Evolutionary conservation across 2,888 invertebrate genomes (phyloP).

Genomic region (Hypena proboscidalis): DNA sequence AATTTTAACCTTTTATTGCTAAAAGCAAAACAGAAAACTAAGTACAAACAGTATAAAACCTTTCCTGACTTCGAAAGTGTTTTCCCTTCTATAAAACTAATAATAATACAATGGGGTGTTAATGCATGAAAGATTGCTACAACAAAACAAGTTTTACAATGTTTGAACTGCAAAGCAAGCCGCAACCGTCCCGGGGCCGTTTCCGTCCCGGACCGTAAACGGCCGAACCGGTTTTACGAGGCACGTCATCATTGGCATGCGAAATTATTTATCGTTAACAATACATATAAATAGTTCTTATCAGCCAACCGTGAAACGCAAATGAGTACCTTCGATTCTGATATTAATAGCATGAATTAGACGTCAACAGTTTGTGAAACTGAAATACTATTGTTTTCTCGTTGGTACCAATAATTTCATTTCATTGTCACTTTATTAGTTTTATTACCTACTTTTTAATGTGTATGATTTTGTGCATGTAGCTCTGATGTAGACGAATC

Average conservation of each 20-base stretch:
- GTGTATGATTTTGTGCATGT: too few relatives aligned
- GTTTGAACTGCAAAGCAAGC: conserved; percentile 14
- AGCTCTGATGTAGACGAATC: too few relatives aligned
- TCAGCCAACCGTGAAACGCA: conserved; percentile 15
- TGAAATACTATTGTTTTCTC: too few relatives aligned
- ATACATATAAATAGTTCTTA: conserved; percentile 25
- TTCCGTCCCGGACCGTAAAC: conserved; percentile 24
- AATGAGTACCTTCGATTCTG: conserved; percentile 7
- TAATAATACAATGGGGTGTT: not conserved
- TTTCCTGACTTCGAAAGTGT: too few relatives aligned
- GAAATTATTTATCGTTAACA: conserved; percentile 41
- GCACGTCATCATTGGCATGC: conserved; percentile 38
- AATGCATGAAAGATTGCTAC: not conserved
- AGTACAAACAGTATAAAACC: too few relatives aligned
- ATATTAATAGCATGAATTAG: conserved; percentile 1
- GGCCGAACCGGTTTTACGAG: conserved; percentile 22
- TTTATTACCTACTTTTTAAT: not conserved
- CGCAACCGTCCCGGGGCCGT: not conserved
- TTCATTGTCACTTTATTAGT: too few relatives aligned
- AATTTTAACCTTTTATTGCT: too few relatives aligned
- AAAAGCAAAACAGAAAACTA: too few relatives aligned
- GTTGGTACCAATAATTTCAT: too few relatives aligned
- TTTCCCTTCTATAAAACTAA: too few relatives aligned
- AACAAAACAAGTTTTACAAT: conserved; percentile 1
- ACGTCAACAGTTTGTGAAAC: too few relatives aligned